Conservation (phyloP, 2,113 vertebrate species). For the Pao palembangensis region DNA sequence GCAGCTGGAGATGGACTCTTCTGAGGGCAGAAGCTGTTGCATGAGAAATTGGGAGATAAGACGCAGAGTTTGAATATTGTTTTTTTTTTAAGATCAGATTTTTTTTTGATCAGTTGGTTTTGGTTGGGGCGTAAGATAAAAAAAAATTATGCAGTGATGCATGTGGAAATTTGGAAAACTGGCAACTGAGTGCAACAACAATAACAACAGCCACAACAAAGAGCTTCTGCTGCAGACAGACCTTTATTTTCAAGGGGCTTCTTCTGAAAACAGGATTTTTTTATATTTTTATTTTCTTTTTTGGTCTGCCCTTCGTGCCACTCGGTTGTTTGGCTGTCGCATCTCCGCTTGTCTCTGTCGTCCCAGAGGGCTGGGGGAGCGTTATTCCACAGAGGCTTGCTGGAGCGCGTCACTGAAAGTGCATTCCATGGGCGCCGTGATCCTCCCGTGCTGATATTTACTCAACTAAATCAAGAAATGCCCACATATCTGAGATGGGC, state of each 20-base stretch:
- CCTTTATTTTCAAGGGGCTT: slow-evolving; percentile 56
- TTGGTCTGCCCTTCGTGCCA: slow-evolving; percentile 44
- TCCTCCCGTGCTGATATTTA: slow-evolving; percentile 39
- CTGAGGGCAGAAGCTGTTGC: slow-evolving; percentile 49
- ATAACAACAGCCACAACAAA: slow-evolving; percentile 24
- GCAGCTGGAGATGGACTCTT: slow-evolving; percentile 67
- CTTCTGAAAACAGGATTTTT: slow-evolving; percentile 70
- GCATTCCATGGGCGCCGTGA: slow-evolving; percentile 51
- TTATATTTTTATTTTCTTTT: slow-evolving; percentile 14
- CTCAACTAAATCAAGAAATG: slow-evolving; percentile 31
- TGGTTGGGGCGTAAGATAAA: slow-evolving; percentile 7
- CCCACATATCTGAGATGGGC: slow-evolving; percentile 17
- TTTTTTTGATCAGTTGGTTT: slow-evolving; percentile 21
- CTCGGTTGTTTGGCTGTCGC: slow-evolving; percentile 44
- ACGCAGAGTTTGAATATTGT: slow-evolving; percentile 47
- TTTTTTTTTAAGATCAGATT: slow-evolving; percentile 25
- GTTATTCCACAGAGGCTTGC: slow-evolving; percentile 38
- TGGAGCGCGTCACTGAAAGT: slow-evolving; percentile 43
- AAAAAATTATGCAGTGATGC: slow-evolving; percentile 18
- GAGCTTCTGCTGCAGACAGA: slow-evolving; percentile 50
- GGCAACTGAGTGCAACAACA: slow-evolving; percentile 34
- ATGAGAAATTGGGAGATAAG: slow-evolving; percentile 42
- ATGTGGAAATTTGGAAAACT: slow-evolving; percentile 41
- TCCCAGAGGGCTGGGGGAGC: slow-evolving; percentile 38
- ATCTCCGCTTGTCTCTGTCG: slow-evolving; percentile 56